Percentiles rank a stretch among this genome's conserved stretches.
Evolutionary conservation across 2,888 invertebrate genomes (phyloP).

Genomic region (Panopea generosa): DNA sequence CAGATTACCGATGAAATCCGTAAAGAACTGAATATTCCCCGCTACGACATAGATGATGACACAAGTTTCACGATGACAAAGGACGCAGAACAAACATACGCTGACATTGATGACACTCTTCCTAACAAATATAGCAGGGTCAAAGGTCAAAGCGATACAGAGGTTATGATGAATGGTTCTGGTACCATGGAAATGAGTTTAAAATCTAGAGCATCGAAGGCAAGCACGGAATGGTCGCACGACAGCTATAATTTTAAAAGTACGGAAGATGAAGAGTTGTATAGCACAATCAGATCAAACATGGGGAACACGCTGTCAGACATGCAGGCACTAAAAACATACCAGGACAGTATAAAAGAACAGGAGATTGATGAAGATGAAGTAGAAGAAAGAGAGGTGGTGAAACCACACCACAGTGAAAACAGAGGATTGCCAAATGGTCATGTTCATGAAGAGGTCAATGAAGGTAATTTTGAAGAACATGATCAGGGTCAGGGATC

Average conservation of each 20-base stretch:
- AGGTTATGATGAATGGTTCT: constrained; percentile 40
- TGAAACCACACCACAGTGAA: not conserved
- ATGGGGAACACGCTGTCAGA: constrained; percentile 63
- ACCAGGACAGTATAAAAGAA: constrained; percentile 69
- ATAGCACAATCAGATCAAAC: constrained; percentile 68
- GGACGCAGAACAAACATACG: constrained; percentile 12
- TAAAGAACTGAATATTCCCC: constrained; percentile 75
- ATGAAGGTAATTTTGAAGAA: not conserved
- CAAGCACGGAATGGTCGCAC: constrained; percentile 57
- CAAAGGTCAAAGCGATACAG: constrained; percentile 17
- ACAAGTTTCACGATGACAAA: constrained; percentile 50
- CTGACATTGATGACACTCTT: constrained; percentile 9
- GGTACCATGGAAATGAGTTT: constrained; percentile 52
- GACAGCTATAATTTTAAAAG: constrained; percentile 69
- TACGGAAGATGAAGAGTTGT: constrained; percentile 67
- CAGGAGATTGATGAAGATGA: constrained; percentile 59
- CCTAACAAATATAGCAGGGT: constrained; percentile 10
- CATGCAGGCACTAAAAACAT: constrained; percentile 72
- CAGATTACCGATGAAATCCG: constrained; percentile 76
- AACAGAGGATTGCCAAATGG: not conserved
- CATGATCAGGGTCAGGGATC: not conserved
- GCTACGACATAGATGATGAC: constrained; percentile 60
- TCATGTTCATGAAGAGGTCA: not conserved
- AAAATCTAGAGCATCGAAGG: constrained; percentile 51
- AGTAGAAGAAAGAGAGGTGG: constrained; percentile 42